phyloP scores from a whole-genome alignment of 2,888 invertebrate genomes.

The Idaea straminata region DNA sequence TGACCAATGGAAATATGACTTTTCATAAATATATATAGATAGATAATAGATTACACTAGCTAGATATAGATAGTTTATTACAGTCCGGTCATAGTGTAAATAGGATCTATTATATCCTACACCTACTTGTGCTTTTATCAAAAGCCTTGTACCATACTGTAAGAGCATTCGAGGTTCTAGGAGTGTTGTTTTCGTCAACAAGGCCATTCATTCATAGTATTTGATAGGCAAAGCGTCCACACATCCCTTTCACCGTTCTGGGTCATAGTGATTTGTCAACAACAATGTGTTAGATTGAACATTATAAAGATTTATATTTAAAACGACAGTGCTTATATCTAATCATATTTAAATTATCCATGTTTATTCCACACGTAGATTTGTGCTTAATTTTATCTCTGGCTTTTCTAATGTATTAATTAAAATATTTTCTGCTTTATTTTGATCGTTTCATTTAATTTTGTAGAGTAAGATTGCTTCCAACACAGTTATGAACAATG shows the following conservation, averaged over 20 bases:
- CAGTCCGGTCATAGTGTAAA: no score
- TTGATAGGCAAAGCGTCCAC: slow-evolving; percentile 21
- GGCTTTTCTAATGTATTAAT: slow-evolving; percentile 29
- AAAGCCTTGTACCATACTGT: slow-evolving; percentile 12
- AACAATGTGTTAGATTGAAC: slow-evolving; percentile 17
- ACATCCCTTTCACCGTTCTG: slow-evolving; percentile 20
- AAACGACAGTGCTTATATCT: slow-evolving; percentile 12
- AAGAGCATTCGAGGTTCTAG: slow-evolving; percentile 10
- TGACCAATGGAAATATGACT: no score
- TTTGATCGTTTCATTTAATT: slow-evolving; percentile 18
- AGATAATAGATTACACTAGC: no score
- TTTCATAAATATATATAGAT: no score
- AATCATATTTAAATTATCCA: slow-evolving; percentile 34
- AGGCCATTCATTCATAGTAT: slow-evolving; percentile 19
- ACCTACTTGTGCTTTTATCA: no score
- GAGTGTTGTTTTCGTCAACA: slow-evolving; percentile 9
- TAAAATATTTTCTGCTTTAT: slow-evolving; percentile 44
- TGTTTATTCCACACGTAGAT: slow-evolving; percentile 26
- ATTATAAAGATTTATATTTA: slow-evolving; percentile 18
- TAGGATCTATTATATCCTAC: no score
- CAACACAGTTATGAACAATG: no score
- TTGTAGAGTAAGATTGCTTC: no score
- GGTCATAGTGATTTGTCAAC: slow-evolving; percentile 7
- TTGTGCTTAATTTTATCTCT: slow-evolving; percentile 31
- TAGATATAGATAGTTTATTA: no score